A percentile compares a stretch with the other conserved stretches of the same genome.
phyloP scores from a whole-genome alignment of 2,797 vertebrate species.

The Echiichthys vipera region DNA sequence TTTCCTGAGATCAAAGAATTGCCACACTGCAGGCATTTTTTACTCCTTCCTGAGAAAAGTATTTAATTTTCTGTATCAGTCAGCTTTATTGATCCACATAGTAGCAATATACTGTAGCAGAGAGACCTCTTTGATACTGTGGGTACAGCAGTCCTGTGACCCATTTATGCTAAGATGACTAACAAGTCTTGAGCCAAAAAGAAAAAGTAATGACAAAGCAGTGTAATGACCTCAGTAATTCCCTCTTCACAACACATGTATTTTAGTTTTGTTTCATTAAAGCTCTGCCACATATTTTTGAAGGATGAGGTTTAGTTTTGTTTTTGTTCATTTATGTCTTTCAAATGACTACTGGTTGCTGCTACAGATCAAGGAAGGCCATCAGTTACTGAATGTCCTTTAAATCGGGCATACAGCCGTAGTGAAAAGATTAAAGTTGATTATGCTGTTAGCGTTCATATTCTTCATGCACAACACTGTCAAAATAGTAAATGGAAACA shows the following conservation, averaged over 20 bases:
- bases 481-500: conserved; percentile 43
- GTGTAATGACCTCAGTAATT: not conserved
- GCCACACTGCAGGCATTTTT: conserved; percentile 51
- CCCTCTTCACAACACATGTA: not conserved
- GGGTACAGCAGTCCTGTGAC: conserved; percentile 28
- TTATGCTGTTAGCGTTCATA: conserved; percentile 3
- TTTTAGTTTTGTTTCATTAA: not conserved
- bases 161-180: conserved; percentile 20
- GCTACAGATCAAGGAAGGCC: conserved; percentile 9
- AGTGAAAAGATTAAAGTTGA: conserved; percentile 21
- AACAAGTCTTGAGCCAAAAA: conserved; percentile 13
- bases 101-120: conserved; percentile 19
- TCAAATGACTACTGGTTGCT: conserved; percentile 3
- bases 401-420: not conserved
- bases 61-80: conserved; percentile 56
- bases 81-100: conserved; percentile 47
- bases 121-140: conserved; percentile 30
- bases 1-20: conserved; percentile 68
- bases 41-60: conserved; percentile 21
- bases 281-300: not conserved
- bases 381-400: conserved; percentile 21
- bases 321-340: conserved; percentile 20
- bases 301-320: not conserved
- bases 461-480: conserved; percentile 27
- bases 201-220: not conserved